These are phyloP conservation scores for Bambusicola thoracicus DNA, from an alignment of 2,113 vertebrate species.

Conservation along the genomic window DNA sequence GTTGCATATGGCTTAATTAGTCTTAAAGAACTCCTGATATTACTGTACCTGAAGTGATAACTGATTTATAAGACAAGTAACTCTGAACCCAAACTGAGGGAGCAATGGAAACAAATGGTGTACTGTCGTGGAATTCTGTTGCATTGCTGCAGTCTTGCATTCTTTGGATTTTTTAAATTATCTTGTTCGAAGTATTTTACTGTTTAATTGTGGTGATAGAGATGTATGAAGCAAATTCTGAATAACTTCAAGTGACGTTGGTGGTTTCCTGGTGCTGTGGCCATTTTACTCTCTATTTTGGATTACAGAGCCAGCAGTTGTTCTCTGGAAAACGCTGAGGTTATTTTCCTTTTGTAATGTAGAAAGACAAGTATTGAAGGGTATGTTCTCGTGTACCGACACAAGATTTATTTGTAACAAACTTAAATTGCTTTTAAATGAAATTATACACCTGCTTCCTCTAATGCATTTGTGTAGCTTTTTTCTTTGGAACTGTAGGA, in stretches of 20 bases:
- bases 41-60: background rate
- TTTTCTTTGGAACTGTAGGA: constrained; percentile 60
- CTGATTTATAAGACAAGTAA: background rate
- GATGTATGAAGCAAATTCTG: background rate
- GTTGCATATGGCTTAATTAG: background rate
- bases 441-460: constrained; percentile 43
- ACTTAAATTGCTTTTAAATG: constrained; percentile 20
- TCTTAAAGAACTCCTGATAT: background rate
- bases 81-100: background rate
- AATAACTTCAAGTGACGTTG: background rate
- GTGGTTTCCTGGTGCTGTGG: background rate
- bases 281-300: background rate
- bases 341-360: background rate
- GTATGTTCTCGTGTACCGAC: background rate
- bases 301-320: background rate
- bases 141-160: background rate
- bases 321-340: background rate
- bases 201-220: background rate
- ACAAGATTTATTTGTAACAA: constrained; percentile 16
- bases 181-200: background rate
- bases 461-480: background rate
- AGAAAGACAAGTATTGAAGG: background rate
- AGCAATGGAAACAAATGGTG: background rate
- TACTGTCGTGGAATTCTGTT: background rate
- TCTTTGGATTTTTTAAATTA: background rate